Evolutionary conservation across 2,113 vertebrate species (phyloP).

Genomic region (Zeus faber): DNA sequence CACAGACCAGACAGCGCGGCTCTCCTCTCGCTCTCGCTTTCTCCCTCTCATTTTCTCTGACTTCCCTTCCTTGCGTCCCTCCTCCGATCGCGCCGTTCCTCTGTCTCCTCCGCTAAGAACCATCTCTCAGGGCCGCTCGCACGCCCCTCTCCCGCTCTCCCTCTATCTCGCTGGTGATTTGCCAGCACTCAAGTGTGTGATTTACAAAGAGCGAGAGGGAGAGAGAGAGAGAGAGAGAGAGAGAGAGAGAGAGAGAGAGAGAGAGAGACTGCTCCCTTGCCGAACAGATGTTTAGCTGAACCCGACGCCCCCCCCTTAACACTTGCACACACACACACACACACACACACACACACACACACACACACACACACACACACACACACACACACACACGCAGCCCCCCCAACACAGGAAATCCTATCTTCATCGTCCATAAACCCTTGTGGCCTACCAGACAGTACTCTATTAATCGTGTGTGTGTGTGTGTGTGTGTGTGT

Average conservation of each 20-base stretch:
- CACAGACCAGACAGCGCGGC: slow-evolving; percentile 47
- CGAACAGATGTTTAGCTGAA: slow-evolving; percentile 62
- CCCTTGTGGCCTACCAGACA: too few species aligned
- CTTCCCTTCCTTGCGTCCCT: slow-evolving; percentile 27
- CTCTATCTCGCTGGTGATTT: slow-evolving; percentile 49
- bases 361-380: slow-evolving; percentile 8
- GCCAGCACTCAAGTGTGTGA: slow-evolving; percentile 46
- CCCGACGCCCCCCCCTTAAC: slow-evolving; percentile 6
- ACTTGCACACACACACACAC: slow-evolving; percentile 19
- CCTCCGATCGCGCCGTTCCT: slow-evolving; percentile 38
- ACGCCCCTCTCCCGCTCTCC: slow-evolving; percentile 13
- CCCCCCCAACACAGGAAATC: not conserved
- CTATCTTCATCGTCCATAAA: too few species aligned
- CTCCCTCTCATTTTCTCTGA: slow-evolving; percentile 56
- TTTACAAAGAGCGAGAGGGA: slow-evolving; percentile 31
- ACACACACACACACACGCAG: not conserved
- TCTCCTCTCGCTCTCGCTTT: slow-evolving; percentile 61
- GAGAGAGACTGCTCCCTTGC: slow-evolving; percentile 33
- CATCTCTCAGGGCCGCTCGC: slow-evolving; percentile 28
- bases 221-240: too few species aligned
- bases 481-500: not conserved
- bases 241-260: too few species aligned
- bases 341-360: slow-evolving; percentile 18
- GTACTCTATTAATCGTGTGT: too few species aligned
- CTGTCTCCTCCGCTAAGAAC: slow-evolving; percentile 36